Percentiles rank a stretch among this genome's conserved stretches.
These are phyloP conservation scores for Calameuta filiformis DNA, from an alignment of 2,888 invertebrate genomes.

Conservation along the genomic window DNA sequence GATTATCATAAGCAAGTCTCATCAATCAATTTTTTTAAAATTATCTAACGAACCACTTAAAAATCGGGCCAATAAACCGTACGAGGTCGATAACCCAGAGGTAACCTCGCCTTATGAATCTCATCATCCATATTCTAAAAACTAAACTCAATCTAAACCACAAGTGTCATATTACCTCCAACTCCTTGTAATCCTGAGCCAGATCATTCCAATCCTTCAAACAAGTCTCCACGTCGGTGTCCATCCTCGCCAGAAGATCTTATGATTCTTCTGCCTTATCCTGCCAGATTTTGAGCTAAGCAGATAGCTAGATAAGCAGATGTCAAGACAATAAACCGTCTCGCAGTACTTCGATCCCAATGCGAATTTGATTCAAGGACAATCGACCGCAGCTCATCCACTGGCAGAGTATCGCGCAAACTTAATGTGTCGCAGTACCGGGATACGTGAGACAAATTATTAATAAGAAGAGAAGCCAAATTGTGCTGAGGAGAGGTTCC, in stretches of 20 bases:
- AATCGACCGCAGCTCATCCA: neutral
- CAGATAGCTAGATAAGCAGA: neutral
- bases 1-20: neutral
- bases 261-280: neutral
- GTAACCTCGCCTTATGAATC: neutral
- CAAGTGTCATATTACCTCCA: conserved; percentile 75
- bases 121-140: neutral
- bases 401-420: neutral
- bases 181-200: conserved; percentile 79
- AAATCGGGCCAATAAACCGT: neutral
- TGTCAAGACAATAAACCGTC: neutral
- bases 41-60: neutral
- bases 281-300: neutral
- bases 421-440: neutral
- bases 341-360: neutral
- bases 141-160: conserved; percentile 9
- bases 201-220: conserved; percentile 85
- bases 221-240: conserved; percentile 70
- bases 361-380: neutral
- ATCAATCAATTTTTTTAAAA: neutral
- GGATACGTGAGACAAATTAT: neutral
- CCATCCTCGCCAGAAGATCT: conserved; percentile 64
- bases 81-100: neutral
- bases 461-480: neutral
- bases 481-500: neutral